Percentiles rank a stretch among this genome's conserved stretches.
These are phyloP conservation scores for Hyaena hyaena DNA, from an alignment of 2,113 vertebrate genomes.

Conservation along the genomic window DNA sequence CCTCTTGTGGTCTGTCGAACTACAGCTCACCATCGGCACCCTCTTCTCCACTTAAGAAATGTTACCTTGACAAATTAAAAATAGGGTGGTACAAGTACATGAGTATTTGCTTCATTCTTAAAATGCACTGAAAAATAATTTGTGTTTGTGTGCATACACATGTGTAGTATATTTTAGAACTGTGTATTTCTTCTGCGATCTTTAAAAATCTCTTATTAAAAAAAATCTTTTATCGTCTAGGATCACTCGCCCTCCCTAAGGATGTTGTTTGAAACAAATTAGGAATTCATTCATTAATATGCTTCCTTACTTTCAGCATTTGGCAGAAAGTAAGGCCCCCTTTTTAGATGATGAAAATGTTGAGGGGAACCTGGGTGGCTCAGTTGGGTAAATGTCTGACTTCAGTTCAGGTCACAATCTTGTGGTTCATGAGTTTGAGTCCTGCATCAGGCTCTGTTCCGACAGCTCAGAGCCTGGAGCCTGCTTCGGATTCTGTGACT, in stretches of 20 bases:
- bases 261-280: not conserved
- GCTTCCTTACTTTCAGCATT: not conserved
- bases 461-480: too few relatives aligned
- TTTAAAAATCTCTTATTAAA: not conserved
- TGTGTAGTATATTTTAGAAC: not conserved
- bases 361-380: too few relatives aligned
- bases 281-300: not conserved
- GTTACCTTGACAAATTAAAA: not conserved
- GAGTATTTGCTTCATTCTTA: not conserved
- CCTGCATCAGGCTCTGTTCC: too few relatives aligned
- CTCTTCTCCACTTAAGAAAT: not conserved
- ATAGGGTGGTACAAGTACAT: not conserved
- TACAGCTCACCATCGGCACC: not conserved
- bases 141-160: not conserved
- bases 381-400: rapidly evolving
- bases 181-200: not conserved
- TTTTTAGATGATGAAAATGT: not conserved
- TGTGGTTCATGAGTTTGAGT: too few relatives aligned
- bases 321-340: not conserved
- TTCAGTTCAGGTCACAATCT: too few relatives aligned
- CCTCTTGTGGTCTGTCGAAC: not conserved
- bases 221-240: too few relatives aligned
- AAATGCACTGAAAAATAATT: not conserved
- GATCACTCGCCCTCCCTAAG: not conserved
- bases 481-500: too few relatives aligned